phyloP scores from a whole-genome alignment of 2,113 vertebrate species.

The Chloropsis hardwickii region DNA sequence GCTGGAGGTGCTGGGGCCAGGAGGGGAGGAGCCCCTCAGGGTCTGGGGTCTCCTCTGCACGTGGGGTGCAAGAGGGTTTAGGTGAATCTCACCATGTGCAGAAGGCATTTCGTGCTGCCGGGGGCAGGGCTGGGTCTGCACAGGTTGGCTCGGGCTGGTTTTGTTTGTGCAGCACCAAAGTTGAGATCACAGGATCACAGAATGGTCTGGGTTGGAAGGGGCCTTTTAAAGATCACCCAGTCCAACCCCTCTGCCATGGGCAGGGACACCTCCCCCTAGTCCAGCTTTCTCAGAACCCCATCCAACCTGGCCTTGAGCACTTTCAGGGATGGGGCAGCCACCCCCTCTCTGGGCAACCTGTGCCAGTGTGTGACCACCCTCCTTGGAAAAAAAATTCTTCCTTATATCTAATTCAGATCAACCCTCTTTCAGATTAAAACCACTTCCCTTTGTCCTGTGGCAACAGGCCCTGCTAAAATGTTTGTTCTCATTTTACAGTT shows the following conservation, averaged over 20 bases:
- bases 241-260: not conserved
- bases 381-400: not conserved
- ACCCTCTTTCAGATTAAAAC: not conserved
- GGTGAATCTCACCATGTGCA: rapidly evolving
- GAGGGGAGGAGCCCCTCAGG: not conserved
- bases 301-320: too few species aligned
- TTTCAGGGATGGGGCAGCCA: not conserved
- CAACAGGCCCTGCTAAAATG: not conserved
- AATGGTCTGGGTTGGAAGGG: not conserved
- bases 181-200: not conserved
- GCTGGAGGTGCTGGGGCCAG: not conserved
- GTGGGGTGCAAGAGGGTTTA: not conserved
- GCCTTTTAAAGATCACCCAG: not conserved
- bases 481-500: not conserved
- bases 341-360: not conserved
- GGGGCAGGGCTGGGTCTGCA: not conserved
- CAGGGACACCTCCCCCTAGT: too few species aligned
- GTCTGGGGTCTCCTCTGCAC: not conserved
- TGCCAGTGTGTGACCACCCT: not conserved
- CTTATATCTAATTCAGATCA: not conserved
- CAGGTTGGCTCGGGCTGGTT: not conserved
- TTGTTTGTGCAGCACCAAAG: not conserved
- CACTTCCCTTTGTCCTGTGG: not conserved
- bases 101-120: rapidly evolving
- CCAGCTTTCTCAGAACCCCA: not conserved